Conservation (phyloP, 2,888 invertebrate species). For the Thelaira solivaga region DNA sequence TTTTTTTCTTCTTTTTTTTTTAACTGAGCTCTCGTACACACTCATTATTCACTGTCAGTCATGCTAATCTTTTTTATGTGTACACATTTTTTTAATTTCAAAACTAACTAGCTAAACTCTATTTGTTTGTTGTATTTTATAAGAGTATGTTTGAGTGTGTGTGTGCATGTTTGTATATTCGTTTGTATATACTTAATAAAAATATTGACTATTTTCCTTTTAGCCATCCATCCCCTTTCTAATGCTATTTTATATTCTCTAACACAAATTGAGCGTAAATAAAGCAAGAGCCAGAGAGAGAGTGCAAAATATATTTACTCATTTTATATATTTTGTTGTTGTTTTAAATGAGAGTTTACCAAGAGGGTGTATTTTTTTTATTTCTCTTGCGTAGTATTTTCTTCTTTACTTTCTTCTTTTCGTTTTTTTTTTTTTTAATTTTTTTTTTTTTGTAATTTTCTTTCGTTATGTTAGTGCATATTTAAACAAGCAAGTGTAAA, state of each 20-base stretch:
- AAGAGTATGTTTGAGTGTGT: background rate
- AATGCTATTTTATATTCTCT: conserved; percentile 1
- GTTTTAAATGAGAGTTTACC: background rate
- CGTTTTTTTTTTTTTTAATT: conserved; percentile 7
- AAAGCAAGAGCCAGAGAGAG: background rate
- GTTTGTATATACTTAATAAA: conserved; percentile 41
- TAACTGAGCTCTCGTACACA: background rate
- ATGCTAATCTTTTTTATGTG: conserved; percentile 4
- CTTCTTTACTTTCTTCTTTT: conserved; percentile 14
- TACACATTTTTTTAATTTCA: background rate
- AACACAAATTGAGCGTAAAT: conserved; percentile 4
- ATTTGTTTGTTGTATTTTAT: too few relatives aligned
- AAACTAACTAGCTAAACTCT: too few relatives aligned
- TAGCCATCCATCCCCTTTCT: conserved; percentile 25
- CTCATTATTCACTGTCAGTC: conserved; percentile 39
- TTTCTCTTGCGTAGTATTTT: conserved; percentile 39
- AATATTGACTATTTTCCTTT: conserved; percentile 54
- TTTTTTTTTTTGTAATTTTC: background rate
- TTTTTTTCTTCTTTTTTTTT: conserved; percentile 3
- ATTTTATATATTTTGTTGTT: background rate
- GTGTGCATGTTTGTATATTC: background rate
- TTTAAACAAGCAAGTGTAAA: conserved; percentile 57
- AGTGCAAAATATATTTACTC: background rate
- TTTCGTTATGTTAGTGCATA: conserved; percentile 16
- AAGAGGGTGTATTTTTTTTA: conserved; percentile 29